A percentile compares a stretch with the other conserved stretches of the same genome.
Evolutionary conservation across 2,888 invertebrate genomes (phyloP).

Genomic region (Andrena flavipes): DNA sequence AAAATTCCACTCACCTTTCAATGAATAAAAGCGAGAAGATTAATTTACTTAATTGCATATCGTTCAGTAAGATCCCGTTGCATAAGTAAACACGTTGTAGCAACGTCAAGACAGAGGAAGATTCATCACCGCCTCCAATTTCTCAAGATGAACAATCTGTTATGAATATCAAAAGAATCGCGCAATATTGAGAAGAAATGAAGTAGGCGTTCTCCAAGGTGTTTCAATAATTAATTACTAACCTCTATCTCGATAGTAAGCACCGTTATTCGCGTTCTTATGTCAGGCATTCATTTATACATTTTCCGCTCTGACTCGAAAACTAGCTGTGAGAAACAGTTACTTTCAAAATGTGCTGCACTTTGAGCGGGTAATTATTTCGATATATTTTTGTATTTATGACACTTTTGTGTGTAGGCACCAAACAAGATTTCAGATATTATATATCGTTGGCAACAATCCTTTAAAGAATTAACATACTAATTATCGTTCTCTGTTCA

Average conservation of each 20-base stretch:
- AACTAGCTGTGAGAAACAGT: constrained; percentile 26
- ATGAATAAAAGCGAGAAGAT: neutral
- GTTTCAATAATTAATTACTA: constrained; percentile 50
- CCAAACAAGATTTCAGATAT: neutral
- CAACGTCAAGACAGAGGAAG: neutral
- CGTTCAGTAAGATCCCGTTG: neutral
- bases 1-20: no score
- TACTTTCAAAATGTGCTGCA: constrained; percentile 1
- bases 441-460: neutral
- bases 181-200: constrained; percentile 12
- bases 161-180: neutral
- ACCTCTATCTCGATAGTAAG: constrained; percentile 11
- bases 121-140: neutral
- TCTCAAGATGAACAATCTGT: constrained; percentile 11
- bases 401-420: neutral
- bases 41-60: neutral
- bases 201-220: constrained; percentile 42
- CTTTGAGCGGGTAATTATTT: neutral
- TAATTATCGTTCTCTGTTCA: no score
- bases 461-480: neutral
- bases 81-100: neutral
- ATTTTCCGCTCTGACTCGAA: constrained; percentile 42
- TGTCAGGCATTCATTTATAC: constrained; percentile 36
- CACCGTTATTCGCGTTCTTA: constrained; percentile 52
- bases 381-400: neutral